Evolutionary conservation across 2,888 invertebrate species (phyloP).

Genomic region (Dasysyrphus tricinctus): DNA sequence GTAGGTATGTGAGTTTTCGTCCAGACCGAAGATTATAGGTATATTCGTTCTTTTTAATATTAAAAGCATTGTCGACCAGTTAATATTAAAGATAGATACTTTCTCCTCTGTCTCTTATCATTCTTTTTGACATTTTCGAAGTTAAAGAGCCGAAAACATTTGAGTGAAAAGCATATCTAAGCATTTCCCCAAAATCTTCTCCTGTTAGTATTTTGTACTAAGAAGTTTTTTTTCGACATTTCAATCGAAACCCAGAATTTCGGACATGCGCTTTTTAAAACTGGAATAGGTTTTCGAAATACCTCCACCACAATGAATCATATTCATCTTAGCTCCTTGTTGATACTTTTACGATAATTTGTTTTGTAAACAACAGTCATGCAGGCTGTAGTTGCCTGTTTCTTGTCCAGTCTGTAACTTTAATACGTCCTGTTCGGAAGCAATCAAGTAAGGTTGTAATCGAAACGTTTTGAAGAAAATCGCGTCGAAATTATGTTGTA

Average conservation of each 20-base stretch:
- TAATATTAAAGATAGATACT: not conserved
- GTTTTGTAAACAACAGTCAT: conserved; percentile 68
- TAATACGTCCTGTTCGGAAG: conserved; percentile 54
- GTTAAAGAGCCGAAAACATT: not conserved
- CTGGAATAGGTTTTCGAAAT: conserved; percentile 50
- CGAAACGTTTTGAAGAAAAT: not conserved
- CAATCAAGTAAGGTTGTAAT: conserved; percentile 2
- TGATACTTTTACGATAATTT: conserved; percentile 61
- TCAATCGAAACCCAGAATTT: not conserved
- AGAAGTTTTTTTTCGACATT: conserved; percentile 24
- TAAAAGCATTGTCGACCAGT: too few species aligned
- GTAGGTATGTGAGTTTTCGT: too few species aligned
- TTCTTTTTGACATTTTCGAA: not conserved
- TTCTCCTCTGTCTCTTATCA: not conserved
- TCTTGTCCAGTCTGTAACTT: conserved; percentile 48
- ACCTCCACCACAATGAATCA: conserved; percentile 42
- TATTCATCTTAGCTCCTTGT: conserved; percentile 34
- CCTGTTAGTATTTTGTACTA: conserved; percentile 31
- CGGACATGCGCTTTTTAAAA: conserved; percentile 33
- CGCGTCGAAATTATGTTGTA: conserved; percentile 26
- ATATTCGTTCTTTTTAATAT: not conserved
- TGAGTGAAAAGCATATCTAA: not conserved
- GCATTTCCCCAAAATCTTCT: not conserved
- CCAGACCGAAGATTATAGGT: too few species aligned
- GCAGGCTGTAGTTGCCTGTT: conserved; percentile 50